Conservation (phyloP, 2,888 invertebrate genomes). For the Orthonevra nobilis region DNA sequence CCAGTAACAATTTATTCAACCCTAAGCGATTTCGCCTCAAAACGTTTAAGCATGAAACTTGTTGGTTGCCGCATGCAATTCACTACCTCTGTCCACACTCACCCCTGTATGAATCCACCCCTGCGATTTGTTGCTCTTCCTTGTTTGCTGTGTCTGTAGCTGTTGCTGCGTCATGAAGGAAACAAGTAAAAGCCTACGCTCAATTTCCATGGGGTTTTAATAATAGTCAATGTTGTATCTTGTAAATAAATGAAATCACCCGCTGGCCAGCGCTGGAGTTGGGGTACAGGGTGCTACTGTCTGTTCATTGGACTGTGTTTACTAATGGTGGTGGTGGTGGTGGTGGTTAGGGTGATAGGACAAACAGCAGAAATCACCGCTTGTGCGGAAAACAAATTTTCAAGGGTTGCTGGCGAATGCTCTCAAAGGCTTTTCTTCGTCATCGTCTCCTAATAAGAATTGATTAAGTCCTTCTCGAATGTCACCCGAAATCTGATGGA, state of each 20-base stretch:
- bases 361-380: conserved; percentile 60
- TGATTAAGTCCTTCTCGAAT: conserved; percentile 36
- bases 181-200: conserved; percentile 50
- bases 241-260: conserved; percentile 65
- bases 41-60: conserved; percentile 67
- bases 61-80: conserved; percentile 67
- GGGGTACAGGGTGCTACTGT: conserved; percentile 21
- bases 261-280: conserved; percentile 34
- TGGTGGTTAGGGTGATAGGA: conserved; percentile 22
- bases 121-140: conserved; percentile 52
- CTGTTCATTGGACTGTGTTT: conserved; percentile 36
- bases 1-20: conserved; percentile 63
- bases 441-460: conserved; percentile 46
- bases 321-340: conserved; percentile 13
- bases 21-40: conserved; percentile 67
- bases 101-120: conserved; percentile 40
- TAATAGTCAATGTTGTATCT: conserved; percentile 65
- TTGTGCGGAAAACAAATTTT: conserved; percentile 28
- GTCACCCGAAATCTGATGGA: conserved; percentile 33
- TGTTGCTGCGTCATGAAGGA: conserved; percentile 36
- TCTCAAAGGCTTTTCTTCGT: conserved; percentile 23
- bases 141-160: conserved; percentile 26
- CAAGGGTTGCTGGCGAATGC: conserved; percentile 15
- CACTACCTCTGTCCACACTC: too few relatives aligned
- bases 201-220: conserved; percentile 61